Evolutionary conservation across 2,797 vertebrate genomes (phyloP), one percentile per base, ranked within the genome.

Genomic region (Synaphobranchus kaupii): DNA sequence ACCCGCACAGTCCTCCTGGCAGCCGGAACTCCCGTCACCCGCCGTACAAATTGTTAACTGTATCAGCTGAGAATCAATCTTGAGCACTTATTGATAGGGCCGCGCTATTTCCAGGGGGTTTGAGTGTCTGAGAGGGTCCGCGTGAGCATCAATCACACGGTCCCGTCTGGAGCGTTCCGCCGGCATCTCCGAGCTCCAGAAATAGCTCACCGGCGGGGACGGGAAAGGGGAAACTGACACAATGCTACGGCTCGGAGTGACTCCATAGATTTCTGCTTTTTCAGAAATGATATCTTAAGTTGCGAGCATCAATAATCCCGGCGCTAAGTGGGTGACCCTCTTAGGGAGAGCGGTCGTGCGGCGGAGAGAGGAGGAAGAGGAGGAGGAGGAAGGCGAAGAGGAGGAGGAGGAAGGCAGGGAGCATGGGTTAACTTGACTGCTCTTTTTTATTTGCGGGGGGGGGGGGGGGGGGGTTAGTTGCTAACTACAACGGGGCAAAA

Each of bases 81-180:
- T 89, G 83, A 80, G 89, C 87, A 80, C 87, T 91, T 91, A 93
- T 94, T 92, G 92, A 94, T 92, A 90, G 89, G 87, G 39, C 86
- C 84, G 87, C 28, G 87, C 91, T 89, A 85, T 90, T 89, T 90
- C 91, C 90, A 87, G 87, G 85, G 88, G 90, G 91, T 87, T 86
- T 44, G 89, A 68, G 88, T 90, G 92, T 92, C 90, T 60, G 54
- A 71, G 83, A 85, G 89, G 84, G 86, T 87, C 89, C 84, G 88
- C 31, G 80, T 84, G 84, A 66, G 86, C 92, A 94, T 94, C 92
- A 84, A 93, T 93, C 92, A 94, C 90, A 2, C 84, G n/a, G 87
- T 91, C 87, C 87, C 88, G 87, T 83, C 84, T 63, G 88, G 89
- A 90, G 86, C 85, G 22, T 87, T 48, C 34, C 31, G 52, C 86